Percentiles rank a stretch among this genome's conserved stretches.
Conservation (phyloP, 2,113 vertebrate species). For the Ginglymostoma cirratum region DNA sequence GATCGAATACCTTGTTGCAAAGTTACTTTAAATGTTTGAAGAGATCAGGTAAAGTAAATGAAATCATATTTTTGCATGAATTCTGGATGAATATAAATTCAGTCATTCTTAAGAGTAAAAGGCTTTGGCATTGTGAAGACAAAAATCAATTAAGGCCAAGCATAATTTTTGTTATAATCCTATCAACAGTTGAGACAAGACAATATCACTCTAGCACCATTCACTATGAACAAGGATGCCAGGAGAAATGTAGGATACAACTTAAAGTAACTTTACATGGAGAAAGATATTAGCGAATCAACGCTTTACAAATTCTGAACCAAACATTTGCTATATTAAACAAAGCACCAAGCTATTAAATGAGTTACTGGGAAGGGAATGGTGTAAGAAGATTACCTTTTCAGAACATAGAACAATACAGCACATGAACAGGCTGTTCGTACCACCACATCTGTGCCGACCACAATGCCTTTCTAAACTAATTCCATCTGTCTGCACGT, state of each 20-base stretch:
- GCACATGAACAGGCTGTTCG: too few relatives aligned
- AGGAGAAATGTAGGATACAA: not conserved
- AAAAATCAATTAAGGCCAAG: not conserved
- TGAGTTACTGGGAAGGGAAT: not conserved
- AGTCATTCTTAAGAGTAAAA: not conserved
- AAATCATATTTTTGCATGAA: not conserved
- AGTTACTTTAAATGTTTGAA: too few relatives aligned
- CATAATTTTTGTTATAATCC: not conserved
- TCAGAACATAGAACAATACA: too few relatives aligned
- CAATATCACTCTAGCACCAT: not conserved
- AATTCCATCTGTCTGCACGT: too few relatives aligned
- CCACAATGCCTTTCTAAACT: too few relatives aligned
- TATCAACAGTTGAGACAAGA: not conserved
- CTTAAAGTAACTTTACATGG: not conserved
- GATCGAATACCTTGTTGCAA: not conserved
- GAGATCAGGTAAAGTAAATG: not conserved
- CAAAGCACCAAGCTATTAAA: not conserved
- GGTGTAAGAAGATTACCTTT: not conserved
- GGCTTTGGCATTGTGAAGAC: not conserved
- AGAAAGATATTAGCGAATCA: not conserved
- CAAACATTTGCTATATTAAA: not conserved
- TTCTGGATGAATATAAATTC: not conserved
- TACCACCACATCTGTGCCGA: too few relatives aligned
- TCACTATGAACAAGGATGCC: not conserved
- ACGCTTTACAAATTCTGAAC: not conserved